Percentiles rank a stretch among this genome's conserved stretches.
Conservation (phyloP, 2,888 invertebrate genomes). For the Polylopha cassiicola region DNA sequence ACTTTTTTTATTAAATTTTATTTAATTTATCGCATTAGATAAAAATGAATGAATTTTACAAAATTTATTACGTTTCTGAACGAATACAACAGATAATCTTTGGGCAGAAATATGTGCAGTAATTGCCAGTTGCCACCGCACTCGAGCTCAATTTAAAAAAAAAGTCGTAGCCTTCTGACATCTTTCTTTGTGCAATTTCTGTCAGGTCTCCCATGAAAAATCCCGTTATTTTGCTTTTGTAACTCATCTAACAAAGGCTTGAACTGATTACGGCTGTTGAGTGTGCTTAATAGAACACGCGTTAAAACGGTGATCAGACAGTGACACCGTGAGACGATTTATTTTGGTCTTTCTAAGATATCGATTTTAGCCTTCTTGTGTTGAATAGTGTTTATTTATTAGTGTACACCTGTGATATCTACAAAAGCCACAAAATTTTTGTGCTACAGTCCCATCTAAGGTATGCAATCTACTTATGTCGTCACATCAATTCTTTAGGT, state of each 20-base stretch:
- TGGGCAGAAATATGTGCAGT: slow-evolving; percentile 14
- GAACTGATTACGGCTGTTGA: slow-evolving; percentile 55
- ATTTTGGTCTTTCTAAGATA: slow-evolving; percentile 55
- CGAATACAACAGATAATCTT: slow-evolving; percentile 12
- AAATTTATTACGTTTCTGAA: slow-evolving; percentile 5
- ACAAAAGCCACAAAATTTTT: slow-evolving; percentile 59
- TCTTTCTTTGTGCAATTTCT: slow-evolving; percentile 50
- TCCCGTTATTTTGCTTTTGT: slow-evolving; percentile 73
- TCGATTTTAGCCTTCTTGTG: slow-evolving; percentile 65
- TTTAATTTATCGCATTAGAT: no score
- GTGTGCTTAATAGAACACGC: slow-evolving; percentile 44
- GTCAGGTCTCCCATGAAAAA: slow-evolving; percentile 61
- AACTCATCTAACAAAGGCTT: slow-evolving; percentile 67
- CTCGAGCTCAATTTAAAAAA: slow-evolving; percentile 18
- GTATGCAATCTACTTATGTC: no score
- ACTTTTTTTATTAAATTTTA: no score
- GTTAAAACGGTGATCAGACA: slow-evolving; percentile 37
- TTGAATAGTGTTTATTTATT: slow-evolving; percentile 61
- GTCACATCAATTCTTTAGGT: background rate
- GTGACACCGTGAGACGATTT: slow-evolving; percentile 51
- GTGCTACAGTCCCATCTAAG: slow-evolving; percentile 65
- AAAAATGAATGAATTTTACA: no score
- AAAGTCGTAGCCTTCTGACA: slow-evolving; percentile 45
- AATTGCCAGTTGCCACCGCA: slow-evolving; percentile 21
- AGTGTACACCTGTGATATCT: slow-evolving; percentile 54